phyloP scores from a whole-genome alignment of 2,797 vertebrate species.

The Catamblyrhynchus diadema region DNA sequence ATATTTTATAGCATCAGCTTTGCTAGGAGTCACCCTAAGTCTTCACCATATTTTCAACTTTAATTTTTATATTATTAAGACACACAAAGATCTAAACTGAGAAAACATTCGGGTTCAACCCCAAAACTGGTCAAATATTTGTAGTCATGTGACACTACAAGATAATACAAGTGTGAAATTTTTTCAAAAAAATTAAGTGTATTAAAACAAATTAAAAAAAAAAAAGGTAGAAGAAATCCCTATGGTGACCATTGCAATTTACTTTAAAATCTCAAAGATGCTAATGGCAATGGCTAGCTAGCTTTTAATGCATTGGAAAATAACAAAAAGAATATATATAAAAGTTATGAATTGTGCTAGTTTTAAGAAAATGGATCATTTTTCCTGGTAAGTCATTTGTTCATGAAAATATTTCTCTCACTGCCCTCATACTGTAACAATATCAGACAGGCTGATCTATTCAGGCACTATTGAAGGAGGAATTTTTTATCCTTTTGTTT shows the following conservation, averaged over 20 bases:
- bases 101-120: background rate
- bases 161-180: background rate
- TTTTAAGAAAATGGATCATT: slow-evolving; percentile 42
- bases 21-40: background rate
- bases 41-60: background rate
- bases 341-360: background rate
- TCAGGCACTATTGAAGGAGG: slow-evolving; percentile 55
- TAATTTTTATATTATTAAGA: background rate
- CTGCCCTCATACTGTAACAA: background rate
- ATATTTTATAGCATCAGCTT: background rate
- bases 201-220: background rate
- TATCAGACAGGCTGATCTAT: slow-evolving; percentile 49
- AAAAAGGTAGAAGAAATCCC: background rate
- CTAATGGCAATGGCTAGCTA: background rate
- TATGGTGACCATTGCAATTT: background rate
- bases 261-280: background rate
- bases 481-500: background rate
- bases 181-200: background rate
- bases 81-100: background rate
- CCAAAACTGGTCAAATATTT: background rate
- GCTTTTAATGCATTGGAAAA: background rate
- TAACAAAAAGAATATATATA: background rate
- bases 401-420: slow-evolving; percentile 19
- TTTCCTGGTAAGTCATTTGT: slow-evolving; percentile 49
- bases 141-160: background rate